Evolutionary conservation across 2,113 vertebrate species (phyloP).

Genomic region (Rhynchomys soricoides): DNA sequence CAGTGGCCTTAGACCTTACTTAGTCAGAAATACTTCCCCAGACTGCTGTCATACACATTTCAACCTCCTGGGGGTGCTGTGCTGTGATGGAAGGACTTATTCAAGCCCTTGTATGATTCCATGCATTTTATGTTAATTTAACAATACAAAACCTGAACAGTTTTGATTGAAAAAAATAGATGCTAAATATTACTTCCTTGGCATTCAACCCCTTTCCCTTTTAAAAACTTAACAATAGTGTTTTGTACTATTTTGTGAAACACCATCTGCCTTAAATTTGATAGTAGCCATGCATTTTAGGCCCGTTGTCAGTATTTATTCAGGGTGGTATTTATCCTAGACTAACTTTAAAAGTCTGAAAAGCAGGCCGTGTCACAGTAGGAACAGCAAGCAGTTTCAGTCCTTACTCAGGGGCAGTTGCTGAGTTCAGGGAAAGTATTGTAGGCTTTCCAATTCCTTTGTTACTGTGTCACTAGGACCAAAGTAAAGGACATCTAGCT

Average conservation of each 20-base stretch:
- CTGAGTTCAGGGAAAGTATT: conserved; percentile 63
- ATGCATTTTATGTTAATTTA: conserved; percentile 72
- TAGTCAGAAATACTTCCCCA: conserved; percentile 49
- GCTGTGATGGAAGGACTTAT: conserved; percentile 30
- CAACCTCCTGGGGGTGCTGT: conserved; percentile 10
- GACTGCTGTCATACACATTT: conserved; percentile 12
- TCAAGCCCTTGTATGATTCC: conserved; percentile 60
- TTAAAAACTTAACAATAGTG: conserved; percentile 21
- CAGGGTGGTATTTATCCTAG: conserved; percentile 23
- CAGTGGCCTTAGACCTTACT: conserved; percentile 46
- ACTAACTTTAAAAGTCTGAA: conserved; percentile 57
- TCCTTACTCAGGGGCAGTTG: conserved; percentile 1
- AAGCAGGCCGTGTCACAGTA: conserved; percentile 52
- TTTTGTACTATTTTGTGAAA: conserved; percentile 43
- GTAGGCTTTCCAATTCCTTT: conserved; percentile 43
- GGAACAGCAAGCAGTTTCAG: conserved; percentile 50
- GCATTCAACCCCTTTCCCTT: not conserved
- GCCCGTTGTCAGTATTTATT: conserved; percentile 40
- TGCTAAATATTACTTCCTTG: conserved; percentile 56
- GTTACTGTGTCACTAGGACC: conserved; percentile 45
- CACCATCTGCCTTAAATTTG: conserved; percentile 52
- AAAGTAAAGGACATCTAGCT: conserved; percentile 19
- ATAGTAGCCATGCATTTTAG: conserved; percentile 59
- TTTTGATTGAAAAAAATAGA: conserved; percentile 3
- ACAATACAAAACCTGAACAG: conserved; percentile 62